These are phyloP conservation scores for Sarcophaga caerulescens DNA, from an alignment of 2,888 invertebrate genomes.

Conservation along the genomic window DNA sequence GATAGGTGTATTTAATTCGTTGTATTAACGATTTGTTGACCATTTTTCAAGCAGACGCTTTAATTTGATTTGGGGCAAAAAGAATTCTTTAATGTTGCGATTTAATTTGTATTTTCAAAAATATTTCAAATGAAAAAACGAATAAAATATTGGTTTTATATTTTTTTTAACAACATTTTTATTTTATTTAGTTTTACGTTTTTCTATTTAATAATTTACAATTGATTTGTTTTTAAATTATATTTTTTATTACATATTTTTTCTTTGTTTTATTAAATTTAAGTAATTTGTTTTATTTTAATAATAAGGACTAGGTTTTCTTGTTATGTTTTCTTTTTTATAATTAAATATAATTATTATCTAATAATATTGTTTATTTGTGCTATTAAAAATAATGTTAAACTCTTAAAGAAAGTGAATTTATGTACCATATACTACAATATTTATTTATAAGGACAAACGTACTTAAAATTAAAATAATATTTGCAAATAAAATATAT, in stretches of 20 bases:
- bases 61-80: too few species aligned
- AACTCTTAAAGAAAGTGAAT: constrained; percentile 50
- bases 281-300: constrained; percentile 29
- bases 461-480: background rate
- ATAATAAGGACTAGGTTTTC: constrained; percentile 69
- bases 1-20: too few species aligned
- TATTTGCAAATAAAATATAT: background rate
- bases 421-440: background rate
- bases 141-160: background rate
- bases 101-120: too few species aligned
- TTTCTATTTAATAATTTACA: constrained; percentile 53
- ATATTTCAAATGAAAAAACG: background rate
- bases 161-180: constrained; percentile 53
- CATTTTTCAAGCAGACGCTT: too few species aligned
- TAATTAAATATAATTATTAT: constrained; percentile 10
- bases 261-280: background rate
- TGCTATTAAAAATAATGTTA: constrained; percentile 46
- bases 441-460: too few species aligned
- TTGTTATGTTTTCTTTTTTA: constrained; percentile 31
- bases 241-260: constrained; percentile 37
- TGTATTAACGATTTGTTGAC: too few species aligned
- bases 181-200: constrained; percentile 43
- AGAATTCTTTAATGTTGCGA: too few species aligned
- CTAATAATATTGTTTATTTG: constrained; percentile 17
- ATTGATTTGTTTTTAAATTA: background rate